Percentiles rank a stretch among this genome's conserved stretches.
These are phyloP conservation scores for Engraulis encrasicolus DNA, from an alignment of 2,113 vertebrate genomes.

Conservation along the genomic window DNA sequence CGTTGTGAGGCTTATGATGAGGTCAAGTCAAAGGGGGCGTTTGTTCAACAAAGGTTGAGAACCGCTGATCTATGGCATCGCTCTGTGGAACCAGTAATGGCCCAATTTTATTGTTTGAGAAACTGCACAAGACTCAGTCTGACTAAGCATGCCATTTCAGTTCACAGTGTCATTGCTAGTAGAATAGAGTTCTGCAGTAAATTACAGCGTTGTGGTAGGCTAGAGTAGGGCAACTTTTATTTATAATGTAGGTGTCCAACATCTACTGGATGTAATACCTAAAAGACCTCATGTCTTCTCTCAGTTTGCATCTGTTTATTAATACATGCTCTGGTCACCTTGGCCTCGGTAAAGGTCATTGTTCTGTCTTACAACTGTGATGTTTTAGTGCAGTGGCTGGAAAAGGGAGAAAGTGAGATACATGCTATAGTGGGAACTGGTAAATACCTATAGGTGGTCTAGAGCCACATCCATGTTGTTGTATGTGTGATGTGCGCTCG, in stretches of 20 bases:
- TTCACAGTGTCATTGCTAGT: background rate
- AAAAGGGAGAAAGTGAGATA: background rate
- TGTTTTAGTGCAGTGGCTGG: background rate
- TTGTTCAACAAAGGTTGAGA: no score
- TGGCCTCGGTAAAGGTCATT: background rate
- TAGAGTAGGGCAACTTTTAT: no score
- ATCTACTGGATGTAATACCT: background rate
- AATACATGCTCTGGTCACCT: background rate
- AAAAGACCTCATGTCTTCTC: background rate
- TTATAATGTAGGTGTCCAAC: no score
- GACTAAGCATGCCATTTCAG: background rate
- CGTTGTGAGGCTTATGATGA: no score
- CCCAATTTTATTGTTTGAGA: no score
- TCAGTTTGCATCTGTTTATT: background rate
- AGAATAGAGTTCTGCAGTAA: no score
- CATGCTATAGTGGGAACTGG: background rate
- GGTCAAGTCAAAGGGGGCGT: no score
- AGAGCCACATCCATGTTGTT: background rate
- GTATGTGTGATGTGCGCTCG: background rate
- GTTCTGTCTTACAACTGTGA: background rate
- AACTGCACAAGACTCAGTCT: background rate
- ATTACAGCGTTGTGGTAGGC: no score
- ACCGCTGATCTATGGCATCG: no score
- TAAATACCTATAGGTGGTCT: slow-evolving; percentile 25
- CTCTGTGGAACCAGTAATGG: no score